Conservation (phyloP, 1,140 invertebrate species). For the Tetranychus cinnabarinus region DNA sequence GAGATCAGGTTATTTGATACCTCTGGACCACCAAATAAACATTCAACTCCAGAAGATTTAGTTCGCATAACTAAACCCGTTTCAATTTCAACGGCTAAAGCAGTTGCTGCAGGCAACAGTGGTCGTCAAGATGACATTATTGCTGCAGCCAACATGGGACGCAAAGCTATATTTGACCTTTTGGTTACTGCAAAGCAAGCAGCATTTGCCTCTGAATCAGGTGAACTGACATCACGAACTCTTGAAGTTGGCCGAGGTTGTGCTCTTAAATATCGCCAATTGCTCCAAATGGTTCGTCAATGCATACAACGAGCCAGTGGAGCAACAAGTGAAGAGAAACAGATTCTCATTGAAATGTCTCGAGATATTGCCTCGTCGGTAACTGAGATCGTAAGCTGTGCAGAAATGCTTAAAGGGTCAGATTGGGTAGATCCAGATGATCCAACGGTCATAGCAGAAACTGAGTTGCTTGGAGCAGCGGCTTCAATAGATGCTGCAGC, state of each 20-base stretch:
- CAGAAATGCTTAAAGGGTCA: constrained; percentile 65
- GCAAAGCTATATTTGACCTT: constrained; percentile 85
- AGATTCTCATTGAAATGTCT: constrained; percentile 38
- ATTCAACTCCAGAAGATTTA: constrained; percentile 66
- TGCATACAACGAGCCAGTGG: constrained; percentile 24
- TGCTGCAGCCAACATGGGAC: constrained; percentile 82
- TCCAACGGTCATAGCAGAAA: constrained; percentile 90
- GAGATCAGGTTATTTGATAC: constrained; percentile 45
- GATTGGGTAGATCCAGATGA: constrained; percentile 82
- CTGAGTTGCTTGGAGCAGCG: constrained; percentile 87
- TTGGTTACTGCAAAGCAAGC: constrained; percentile 64
- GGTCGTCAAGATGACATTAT: constrained; percentile 88
- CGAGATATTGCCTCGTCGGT: constrained; percentile 67
- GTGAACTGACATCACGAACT: constrained; percentile 48
- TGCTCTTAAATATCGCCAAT: constrained; percentile 58
- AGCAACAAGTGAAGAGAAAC: constrained; percentile 28
- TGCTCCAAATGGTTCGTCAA: constrained; percentile 55
- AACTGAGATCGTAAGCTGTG: constrained; percentile 66
- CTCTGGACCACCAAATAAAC: constrained; percentile 30
- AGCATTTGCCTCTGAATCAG: constrained; percentile 54
- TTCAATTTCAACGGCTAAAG: constrained; percentile 78
- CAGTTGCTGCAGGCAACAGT: constrained; percentile 77
- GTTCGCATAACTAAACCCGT: constrained; percentile 79
- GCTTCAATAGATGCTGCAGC: constrained; percentile 94
- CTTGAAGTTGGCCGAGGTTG: constrained; percentile 56